A percentile compares a stretch with the other conserved stretches of the same genome.
phyloP scores from a whole-genome alignment of 2,797 vertebrate genomes.

The Perdix hodgsoniae region DNA sequence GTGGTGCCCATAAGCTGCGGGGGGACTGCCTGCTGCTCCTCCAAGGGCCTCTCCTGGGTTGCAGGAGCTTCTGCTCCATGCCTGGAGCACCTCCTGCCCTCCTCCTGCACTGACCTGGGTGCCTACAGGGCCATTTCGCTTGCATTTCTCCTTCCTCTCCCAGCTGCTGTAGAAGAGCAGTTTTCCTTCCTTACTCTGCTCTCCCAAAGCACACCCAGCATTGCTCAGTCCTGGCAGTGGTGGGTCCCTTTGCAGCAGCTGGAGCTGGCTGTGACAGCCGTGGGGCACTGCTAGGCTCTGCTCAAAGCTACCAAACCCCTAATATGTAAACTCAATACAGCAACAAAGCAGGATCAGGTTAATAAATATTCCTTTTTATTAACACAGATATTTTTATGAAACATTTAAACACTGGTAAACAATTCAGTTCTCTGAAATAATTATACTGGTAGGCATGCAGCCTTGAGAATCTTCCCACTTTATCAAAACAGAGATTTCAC shows the following conservation, averaged over 20 bases:
- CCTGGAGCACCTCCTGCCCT: neutral
- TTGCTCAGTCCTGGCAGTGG: neutral
- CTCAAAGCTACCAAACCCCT: neutral
- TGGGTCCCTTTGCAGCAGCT: neutral
- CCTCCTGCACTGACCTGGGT: neutral
- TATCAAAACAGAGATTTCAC: conserved; percentile 30
- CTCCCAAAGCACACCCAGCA: neutral
- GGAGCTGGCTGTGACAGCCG: neutral
- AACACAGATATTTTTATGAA: neutral
- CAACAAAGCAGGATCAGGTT: conserved; percentile 18
- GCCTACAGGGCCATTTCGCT: neutral
- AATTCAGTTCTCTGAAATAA: neutral
- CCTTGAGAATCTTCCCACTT: neutral
- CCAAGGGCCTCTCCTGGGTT: neutral
- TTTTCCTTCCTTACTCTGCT: neutral
- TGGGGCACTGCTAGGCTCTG: neutral
- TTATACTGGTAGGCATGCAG: neutral
- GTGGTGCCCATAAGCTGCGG: neutral
- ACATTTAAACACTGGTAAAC: neutral
- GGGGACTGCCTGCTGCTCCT: neutral
- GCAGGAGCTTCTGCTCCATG: neutral
- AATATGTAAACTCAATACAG: neutral
- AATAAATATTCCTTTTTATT: neutral
- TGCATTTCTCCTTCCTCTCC: neutral
- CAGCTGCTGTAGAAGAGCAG: neutral